A percentile compares a stretch with the other conserved stretches of the same genome.
These are phyloP conservation scores for Caenorhabditis sp. DNA, from an alignment of 2,888 invertebrate species.

Conservation along the genomic window DNA sequence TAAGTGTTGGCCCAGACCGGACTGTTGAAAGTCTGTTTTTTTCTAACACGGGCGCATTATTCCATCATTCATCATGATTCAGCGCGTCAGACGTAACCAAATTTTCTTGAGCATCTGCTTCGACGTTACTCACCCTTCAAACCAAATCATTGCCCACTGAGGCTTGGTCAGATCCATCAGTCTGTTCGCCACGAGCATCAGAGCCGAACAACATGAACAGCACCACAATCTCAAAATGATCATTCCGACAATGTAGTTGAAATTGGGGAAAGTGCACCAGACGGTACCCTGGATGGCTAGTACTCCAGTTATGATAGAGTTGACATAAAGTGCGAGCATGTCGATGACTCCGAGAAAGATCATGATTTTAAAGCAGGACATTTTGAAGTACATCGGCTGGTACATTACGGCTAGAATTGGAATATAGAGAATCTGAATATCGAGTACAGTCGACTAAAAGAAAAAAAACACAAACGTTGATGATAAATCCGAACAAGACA, in stretches of 20 bases:
- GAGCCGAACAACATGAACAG: constrained; percentile 15
- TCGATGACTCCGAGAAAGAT: constrained; percentile 20
- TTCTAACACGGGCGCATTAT: background rate
- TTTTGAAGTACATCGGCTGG: constrained; percentile 10
- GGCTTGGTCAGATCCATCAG: constrained; percentile 16
- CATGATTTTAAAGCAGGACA: constrained; percentile 35
- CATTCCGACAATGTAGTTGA: constrained; percentile 15
- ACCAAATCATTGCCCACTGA: background rate
- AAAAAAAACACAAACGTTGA: too few species aligned
- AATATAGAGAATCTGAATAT: constrained; percentile 22
- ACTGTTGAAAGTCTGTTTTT: too few species aligned
- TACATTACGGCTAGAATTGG: constrained; percentile 18
- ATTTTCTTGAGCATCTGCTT: background rate
- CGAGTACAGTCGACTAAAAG: too few species aligned
- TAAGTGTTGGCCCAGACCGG: background rate
- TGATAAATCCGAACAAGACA: too few species aligned
- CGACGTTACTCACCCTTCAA: constrained; percentile 13
- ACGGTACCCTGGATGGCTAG: constrained; percentile 18
- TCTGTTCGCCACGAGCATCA: constrained; percentile 14
- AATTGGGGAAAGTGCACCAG: constrained; percentile 20
- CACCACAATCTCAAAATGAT: constrained; percentile 24
- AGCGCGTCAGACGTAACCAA: too few species aligned
- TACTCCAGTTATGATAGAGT: constrained; percentile 11
- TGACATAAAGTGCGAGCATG: constrained; percentile 17
- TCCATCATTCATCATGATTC: background rate